Evolutionary conservation across 2,797 vertebrate species (phyloP).

Genomic region (Corythornis leucogaster): DNA sequence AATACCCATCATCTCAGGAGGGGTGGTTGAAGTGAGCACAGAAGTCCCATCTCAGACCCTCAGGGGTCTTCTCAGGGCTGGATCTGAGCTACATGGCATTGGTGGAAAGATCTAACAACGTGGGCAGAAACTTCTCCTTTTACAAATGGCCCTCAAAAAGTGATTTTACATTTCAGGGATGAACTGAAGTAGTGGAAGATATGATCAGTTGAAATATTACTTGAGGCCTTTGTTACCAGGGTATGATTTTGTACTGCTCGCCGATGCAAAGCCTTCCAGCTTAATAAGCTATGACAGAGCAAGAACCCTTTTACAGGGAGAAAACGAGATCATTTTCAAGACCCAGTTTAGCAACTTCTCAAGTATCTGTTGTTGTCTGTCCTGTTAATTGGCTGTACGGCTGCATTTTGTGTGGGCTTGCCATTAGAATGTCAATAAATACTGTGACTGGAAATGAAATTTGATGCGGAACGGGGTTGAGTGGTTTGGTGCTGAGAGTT

Average conservation of each 20-base stretch:
- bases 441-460: slow-evolving; percentile 42
- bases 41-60: not conserved
- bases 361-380: slow-evolving; percentile 60
- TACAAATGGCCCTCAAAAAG: not conserved
- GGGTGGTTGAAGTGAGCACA: not conserved
- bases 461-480: not conserved
- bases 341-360: slow-evolving; percentile 63
- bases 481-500: not conserved
- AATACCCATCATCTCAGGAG: rapidly evolving
- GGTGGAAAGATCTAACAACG: not conserved
- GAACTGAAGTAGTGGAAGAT: not conserved
- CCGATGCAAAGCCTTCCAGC: not conserved
- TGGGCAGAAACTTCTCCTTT: not conserved
- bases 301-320: slow-evolving; percentile 56
- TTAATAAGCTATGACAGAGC: slow-evolving; percentile 40
- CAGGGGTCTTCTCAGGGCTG: not conserved
- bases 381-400: slow-evolving; percentile 41
- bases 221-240: not conserved
- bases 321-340: slow-evolving; percentile 15
- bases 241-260: not conserved
- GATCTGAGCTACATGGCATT: rapidly evolving
- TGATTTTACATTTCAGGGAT: not conserved
- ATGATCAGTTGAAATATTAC: not conserved
- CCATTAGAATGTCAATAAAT: slow-evolving; percentile 66
- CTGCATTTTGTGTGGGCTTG: slow-evolving; percentile 62